Percentiles rank a stretch among this genome's conserved stretches.
Evolutionary conservation across 2,113 vertebrate genomes (phyloP).

Genomic region (Bufo bufo): DNA sequence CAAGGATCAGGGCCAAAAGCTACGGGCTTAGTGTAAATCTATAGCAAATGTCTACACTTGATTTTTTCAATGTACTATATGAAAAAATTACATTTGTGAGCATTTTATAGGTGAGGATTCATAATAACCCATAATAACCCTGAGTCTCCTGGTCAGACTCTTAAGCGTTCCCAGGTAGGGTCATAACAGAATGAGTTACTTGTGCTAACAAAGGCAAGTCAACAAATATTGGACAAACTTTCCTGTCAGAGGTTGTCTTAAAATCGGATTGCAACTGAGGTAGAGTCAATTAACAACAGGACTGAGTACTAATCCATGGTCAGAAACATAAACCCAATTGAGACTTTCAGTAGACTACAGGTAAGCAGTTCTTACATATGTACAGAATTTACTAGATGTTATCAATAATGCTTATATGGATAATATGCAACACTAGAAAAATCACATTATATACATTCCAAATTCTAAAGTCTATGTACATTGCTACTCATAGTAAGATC

Average conservation of each 20-base stretch:
- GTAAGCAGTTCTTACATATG: not conserved
- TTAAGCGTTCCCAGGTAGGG: not conserved
- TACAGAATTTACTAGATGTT: not conserved
- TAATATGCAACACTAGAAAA: not conserved
- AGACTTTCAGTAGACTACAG: not conserved
- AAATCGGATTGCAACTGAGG: slow-evolving; percentile 10
- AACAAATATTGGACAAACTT: not conserved
- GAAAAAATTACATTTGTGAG: not conserved
- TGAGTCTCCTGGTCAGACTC: not conserved
- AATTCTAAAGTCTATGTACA: not conserved
- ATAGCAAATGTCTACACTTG: too few species aligned
- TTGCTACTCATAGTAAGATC: not conserved
- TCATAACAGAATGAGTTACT: slow-evolving; percentile 4
- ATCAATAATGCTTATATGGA: not conserved
- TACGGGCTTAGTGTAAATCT: not conserved
- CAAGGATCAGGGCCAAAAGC: not conserved
- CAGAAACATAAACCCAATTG: not conserved
- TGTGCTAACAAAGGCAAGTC: not conserved
- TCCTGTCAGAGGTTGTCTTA: not conserved
- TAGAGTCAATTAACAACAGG: slow-evolving; percentile 2
- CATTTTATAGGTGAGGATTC: not conserved
- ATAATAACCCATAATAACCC: not conserved
- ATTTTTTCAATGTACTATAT: too few species aligned
- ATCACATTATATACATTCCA: slow-evolving; percentile 13
- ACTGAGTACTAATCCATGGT: not conserved